Evolutionary conservation across 2,888 invertebrate genomes (phyloP).

Genomic region (Phortica okadai): DNA sequence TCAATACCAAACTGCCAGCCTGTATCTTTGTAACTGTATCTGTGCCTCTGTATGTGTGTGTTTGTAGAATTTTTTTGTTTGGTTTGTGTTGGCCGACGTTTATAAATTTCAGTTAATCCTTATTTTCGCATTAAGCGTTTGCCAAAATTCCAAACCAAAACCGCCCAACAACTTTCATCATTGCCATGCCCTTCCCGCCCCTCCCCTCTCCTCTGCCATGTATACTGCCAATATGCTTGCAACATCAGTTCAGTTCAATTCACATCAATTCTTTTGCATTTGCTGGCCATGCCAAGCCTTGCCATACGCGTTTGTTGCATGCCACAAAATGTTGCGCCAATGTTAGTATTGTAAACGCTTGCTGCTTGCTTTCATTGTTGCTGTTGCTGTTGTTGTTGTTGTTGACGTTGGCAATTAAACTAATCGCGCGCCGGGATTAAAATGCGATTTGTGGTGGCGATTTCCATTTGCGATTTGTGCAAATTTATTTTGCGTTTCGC

Average conservation of each 20-base stretch:
- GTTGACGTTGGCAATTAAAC: slow-evolving; percentile 73
- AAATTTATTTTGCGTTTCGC: slow-evolving; percentile 50
- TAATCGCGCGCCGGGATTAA: slow-evolving; percentile 76
- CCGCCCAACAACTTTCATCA: slow-evolving; percentile 22
- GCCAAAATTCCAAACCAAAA: slow-evolving; percentile 18
- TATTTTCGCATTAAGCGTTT: slow-evolving; percentile 65
- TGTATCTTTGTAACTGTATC: not conserved
- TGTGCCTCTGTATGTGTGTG: slow-evolving; percentile 40
- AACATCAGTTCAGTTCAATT: not conserved
- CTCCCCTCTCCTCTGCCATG: too few relatives aligned
- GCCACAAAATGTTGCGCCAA: too few relatives aligned
- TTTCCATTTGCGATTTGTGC: slow-evolving; percentile 55
- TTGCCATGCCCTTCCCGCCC: not conserved
- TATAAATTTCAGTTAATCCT: slow-evolving; percentile 77
- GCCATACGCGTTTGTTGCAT: too few relatives aligned
- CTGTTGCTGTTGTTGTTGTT: slow-evolving; percentile 17
- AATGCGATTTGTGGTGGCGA: slow-evolving; percentile 70
- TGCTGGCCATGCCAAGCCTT: too few relatives aligned
- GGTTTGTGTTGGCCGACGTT: slow-evolving; percentile 55
- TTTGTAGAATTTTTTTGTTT: not conserved
- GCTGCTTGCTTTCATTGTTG: slow-evolving; percentile 16
- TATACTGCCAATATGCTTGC: not conserved
- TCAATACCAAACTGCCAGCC: not conserved
- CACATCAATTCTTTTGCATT: not conserved
- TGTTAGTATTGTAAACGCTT: slow-evolving; percentile 33